These are phyloP conservation scores for Chunga burmeisteri DNA, from an alignment of 2,113 vertebrate species.

Conservation along the genomic window DNA sequence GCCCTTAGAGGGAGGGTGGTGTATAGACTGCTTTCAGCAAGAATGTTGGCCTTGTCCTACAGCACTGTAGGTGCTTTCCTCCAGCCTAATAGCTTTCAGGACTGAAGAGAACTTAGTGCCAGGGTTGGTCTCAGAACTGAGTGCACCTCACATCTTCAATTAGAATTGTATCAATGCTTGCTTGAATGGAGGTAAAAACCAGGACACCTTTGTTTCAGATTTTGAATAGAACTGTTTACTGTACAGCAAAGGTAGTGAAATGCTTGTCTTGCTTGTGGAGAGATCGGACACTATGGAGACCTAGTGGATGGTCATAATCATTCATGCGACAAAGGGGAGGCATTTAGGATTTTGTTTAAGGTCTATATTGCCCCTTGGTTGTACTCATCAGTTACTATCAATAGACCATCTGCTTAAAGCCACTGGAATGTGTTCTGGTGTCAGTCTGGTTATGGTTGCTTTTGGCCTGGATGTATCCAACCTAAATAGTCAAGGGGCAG, in stretches of 20 bases:
- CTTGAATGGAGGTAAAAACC: not conserved
- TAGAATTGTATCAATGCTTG: not conserved
- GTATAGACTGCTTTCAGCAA: not conserved
- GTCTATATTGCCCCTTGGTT: not conserved
- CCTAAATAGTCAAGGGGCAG: not conserved
- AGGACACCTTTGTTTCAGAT: not conserved
- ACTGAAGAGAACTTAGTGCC: not conserved
- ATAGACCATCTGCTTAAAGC: not conserved
- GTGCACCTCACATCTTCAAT: not conserved
- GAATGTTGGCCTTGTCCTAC: not conserved
- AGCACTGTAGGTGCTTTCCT: not conserved
- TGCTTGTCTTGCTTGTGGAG: not conserved
- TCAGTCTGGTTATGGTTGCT: not conserved
- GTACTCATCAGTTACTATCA: not conserved
- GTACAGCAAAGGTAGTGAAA: not conserved
- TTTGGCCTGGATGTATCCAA: not conserved
- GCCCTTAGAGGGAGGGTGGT: not conserved
- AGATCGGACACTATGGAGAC: not conserved
- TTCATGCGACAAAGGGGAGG: not conserved
- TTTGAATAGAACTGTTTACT: not conserved
- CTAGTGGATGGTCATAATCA: not conserved
- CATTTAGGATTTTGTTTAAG: not conserved
- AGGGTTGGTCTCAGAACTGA: not conserved
- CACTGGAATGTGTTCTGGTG: not conserved
- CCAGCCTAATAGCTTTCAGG: not conserved